Evolutionary conservation across 2,888 invertebrate species (phyloP).

Genomic region (Glyphotaelius pellucidus): DNA sequence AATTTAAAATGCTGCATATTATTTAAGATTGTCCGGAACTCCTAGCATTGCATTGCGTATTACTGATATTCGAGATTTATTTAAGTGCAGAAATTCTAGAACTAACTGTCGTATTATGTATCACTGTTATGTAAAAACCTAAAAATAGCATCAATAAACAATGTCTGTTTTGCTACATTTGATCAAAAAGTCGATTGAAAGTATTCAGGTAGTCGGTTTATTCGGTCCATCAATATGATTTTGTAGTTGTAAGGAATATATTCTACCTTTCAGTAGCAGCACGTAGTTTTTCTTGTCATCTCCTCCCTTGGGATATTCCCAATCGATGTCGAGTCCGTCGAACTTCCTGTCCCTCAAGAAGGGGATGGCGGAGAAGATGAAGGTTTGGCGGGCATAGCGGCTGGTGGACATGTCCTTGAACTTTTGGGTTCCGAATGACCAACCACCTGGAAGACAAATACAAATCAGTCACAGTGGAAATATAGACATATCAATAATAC

Average conservation of each 20-base stretch:
- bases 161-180: no score
- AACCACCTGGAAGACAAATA: slow-evolving; percentile 83
- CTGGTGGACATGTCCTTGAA: slow-evolving; percentile 95
- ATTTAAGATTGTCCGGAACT: no score
- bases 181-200: no score
- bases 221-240: background rate
- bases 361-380: slow-evolving; percentile 95
- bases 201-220: background rate
- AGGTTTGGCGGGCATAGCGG: slow-evolving; percentile 92
- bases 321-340: slow-evolving; percentile 92
- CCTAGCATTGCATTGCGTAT: no score
- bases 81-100: no score
- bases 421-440: slow-evolving; percentile 98
- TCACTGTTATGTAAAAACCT: no score
- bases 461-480: background rate
- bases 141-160: no score
- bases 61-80: no score
- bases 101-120: no score
- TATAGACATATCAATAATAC: no score
- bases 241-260: background rate
- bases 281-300: slow-evolving; percentile 96
- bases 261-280: slow-evolving; percentile 88
- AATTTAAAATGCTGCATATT: no score
- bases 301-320: slow-evolving; percentile 95
- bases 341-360: slow-evolving; percentile 92